Base-by-base conservation (phyloP, 1,140 invertebrate genomes). In the Drosophila subobscura region DNA sequence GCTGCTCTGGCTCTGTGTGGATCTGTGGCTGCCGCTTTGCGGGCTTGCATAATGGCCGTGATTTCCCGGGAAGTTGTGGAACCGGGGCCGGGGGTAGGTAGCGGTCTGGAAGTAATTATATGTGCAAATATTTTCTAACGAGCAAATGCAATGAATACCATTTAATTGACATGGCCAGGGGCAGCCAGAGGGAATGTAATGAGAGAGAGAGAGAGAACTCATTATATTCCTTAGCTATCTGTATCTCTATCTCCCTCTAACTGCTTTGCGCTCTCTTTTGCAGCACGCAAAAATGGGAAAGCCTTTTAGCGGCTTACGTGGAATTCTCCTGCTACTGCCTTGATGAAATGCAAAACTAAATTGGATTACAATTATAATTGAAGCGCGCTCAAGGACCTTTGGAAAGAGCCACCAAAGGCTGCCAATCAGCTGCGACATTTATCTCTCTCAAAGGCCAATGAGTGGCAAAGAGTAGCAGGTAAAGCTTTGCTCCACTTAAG, bases 111-210 rank as follows among this genome's bases (percentile, higher is more conserved):
- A 78, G 72, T 84, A 84, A 84, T 79, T 84, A 77, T 77, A 81
- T 81, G 70, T 84, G 79, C 77, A 85, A 85, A 81, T 86, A 85
- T 74, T 86, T 73, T 81, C 77, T 85, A 85, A 85, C 86, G 77
- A 85, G 81, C 77, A 66, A 70, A 51, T 73, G 80, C 72, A 79
- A 77, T 85, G 81, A 85, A 86, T 86, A 72, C 56, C 53, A 77
- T 77, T 85, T 86, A 80, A 80, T 85, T 77, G 50, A 71, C 80
- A 47, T 60, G 29, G 40, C 55, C 27, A 20, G 16, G 71, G 60
- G 50, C 61, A 33, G 47, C 16, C 16, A 20, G 33, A 44, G 52
- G 14, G n/a, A 20, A 57, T 46, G 60, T 64, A 76, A 85, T 85
- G 65, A 68, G 76, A 20, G 16, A 20, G 16, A 20, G 16, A 20